Conservation (phyloP, 1,140 invertebrate genomes). For the Mylabris phalerata region DNA sequence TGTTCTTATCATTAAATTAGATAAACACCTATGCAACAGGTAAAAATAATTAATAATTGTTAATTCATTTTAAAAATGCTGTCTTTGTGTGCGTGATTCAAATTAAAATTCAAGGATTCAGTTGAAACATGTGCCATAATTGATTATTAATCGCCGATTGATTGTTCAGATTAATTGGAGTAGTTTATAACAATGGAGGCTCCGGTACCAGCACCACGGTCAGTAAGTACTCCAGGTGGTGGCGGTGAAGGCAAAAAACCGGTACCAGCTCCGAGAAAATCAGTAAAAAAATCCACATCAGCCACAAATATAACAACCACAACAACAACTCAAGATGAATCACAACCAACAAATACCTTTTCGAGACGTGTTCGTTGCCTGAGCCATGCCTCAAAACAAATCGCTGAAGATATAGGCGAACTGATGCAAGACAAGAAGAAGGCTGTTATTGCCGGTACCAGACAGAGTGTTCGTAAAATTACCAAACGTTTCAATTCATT, state of each 20-base stretch:
- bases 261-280: constrained; percentile 23
- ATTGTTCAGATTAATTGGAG: too few relatives aligned
- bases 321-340: not conserved
- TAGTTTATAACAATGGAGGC: not conserved
- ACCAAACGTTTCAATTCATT: constrained; percentile 37
- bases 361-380: constrained; percentile 35
- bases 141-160: too few relatives aligned
- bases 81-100: too few relatives aligned
- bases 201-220: not conserved
- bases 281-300: constrained; percentile 32
- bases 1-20: too few relatives aligned
- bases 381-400: constrained; percentile 42
- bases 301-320: constrained; percentile 17
- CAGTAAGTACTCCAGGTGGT: not conserved
- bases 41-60: too few relatives aligned
- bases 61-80: too few relatives aligned
- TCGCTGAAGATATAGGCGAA: constrained; percentile 47
- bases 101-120: too few relatives aligned
- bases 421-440: constrained; percentile 46
- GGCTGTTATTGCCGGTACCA: constrained; percentile 46
- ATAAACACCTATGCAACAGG: too few relatives aligned
- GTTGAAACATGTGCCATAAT: too few relatives aligned
- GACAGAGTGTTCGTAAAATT: constrained; percentile 45
- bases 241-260: not conserved
- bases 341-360: constrained; percentile 11